Base-by-base conservation (phyloP, 2,797 vertebrate species). In the Acipenser transmontanus region DNA sequence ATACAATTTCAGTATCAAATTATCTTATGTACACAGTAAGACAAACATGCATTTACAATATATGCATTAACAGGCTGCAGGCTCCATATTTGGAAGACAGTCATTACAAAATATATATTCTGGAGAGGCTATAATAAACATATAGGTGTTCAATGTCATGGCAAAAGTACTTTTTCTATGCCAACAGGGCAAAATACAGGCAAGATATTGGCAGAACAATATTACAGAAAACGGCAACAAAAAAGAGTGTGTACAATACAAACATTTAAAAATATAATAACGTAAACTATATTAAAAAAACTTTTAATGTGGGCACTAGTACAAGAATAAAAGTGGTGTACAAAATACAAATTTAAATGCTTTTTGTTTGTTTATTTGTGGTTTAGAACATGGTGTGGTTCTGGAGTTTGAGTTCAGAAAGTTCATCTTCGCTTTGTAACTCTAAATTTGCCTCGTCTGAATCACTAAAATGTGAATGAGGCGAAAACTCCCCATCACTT, bases 401-500 rank as follows among this genome's bases (percentile, higher is more conserved):
- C 63, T 75, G 71, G 0, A 85, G 73, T 71, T 85, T 87, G 7
- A 90, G 85, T 72, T 89, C 86, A 34, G 87, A 80, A 2, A 91
- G 80, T 68, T 92, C 91, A 5, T 91, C 90, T 14, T 92, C 91
- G 80, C 90, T 74, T 76, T 90, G 34, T 81, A 91, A 72, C 77
- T 92, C 91, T 79, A 87, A 76, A 59, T 79, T 82, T 14, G 93
- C 85, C 81, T 99, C 95, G 14, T 99, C 97, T 7, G 95, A 99
- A 88, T 99, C 97, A 84, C 97, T 99, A 88, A 94, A 97, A 80
- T 96, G 95, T 50, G 97, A 99, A 66, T 84, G 92, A 1, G 97
- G 95, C 61, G 95, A 98, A 76, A 97, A 96, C 83, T 99, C 96
- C 47, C 96, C 96, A 68, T 99, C 96, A 73, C 96, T 99, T 59